phyloP scores from a whole-genome alignment of 1,140 invertebrate genomes.

The Thereuonema tuberculata region DNA sequence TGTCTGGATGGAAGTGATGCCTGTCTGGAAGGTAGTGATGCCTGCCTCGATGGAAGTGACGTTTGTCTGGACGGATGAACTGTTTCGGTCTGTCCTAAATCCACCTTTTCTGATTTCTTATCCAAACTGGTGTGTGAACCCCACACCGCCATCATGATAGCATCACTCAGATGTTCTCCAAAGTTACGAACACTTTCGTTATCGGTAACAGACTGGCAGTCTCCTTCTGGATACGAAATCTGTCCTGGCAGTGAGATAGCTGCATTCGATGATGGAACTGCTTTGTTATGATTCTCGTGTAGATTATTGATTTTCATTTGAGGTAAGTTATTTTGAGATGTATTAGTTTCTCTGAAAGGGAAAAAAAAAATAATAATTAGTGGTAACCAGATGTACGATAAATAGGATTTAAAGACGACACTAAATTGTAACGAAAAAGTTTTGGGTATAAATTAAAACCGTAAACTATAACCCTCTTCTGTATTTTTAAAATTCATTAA shows the following conservation, averaged over 20 bases:
- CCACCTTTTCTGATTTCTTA: too few relatives aligned
- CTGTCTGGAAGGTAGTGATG: too few relatives aligned
- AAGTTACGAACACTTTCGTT: background rate
- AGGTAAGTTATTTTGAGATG: constrained; percentile 50
- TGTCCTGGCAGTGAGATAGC: background rate
- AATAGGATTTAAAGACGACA: too few relatives aligned
- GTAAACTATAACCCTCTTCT: too few relatives aligned
- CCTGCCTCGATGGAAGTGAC: too few relatives aligned
- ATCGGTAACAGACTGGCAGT: background rate
- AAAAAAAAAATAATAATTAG: too few relatives aligned
- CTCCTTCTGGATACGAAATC: background rate
- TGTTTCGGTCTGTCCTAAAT: background rate
- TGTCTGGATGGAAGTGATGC: background rate
- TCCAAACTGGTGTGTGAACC: background rate
- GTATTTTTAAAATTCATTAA: too few relatives aligned
- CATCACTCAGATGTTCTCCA: background rate
- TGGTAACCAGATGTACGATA: too few relatives aligned
- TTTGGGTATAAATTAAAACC: too few relatives aligned
- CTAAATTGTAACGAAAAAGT: too few relatives aligned
- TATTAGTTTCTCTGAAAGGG: constrained; percentile 46
- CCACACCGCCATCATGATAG: background rate
- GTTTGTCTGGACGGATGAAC: background rate
- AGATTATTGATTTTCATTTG: background rate
- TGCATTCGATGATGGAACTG: background rate
- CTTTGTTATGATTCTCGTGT: too few relatives aligned